Conservation (phyloP, 2,888 invertebrate species). For the Capitulum mitella region DNA sequence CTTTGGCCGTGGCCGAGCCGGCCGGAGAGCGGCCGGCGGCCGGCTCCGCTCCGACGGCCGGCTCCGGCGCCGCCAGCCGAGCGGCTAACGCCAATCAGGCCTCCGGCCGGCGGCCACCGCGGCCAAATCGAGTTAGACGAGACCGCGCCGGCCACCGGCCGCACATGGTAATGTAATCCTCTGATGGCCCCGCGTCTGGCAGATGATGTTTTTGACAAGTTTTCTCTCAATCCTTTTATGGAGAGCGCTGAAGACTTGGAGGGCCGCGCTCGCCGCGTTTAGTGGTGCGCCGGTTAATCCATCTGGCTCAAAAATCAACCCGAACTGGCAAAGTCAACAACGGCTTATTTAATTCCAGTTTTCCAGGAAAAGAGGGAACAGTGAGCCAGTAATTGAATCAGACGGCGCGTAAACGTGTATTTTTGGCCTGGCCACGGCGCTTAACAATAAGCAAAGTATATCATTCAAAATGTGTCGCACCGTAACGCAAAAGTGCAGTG, state of each 20-base stretch:
- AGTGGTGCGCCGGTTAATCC: background rate
- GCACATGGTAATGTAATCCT: conserved; percentile 11
- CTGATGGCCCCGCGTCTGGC: conserved; percentile 2
- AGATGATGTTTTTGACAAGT: background rate
- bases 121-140: background rate
- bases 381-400: background rate
- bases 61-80: background rate
- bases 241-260: background rate
- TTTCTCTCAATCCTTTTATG: conserved; percentile 15
- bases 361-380: background rate
- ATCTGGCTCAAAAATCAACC: background rate
- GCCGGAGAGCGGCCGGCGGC: background rate
- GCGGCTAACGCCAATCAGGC: conserved; percentile 13
- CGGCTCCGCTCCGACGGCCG: background rate
- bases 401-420: background rate
- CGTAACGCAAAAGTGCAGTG: no score
- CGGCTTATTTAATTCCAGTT: background rate
- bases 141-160: background rate
- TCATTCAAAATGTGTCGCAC: no score
- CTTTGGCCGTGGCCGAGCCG: background rate
- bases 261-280: background rate
- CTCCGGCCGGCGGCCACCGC: background rate
- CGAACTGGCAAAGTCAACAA: background rate
- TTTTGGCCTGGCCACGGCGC: background rate
- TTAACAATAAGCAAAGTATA: no score